phyloP scores from a whole-genome alignment of 2,888 invertebrate species.

The Rhingia rostrata region DNA sequence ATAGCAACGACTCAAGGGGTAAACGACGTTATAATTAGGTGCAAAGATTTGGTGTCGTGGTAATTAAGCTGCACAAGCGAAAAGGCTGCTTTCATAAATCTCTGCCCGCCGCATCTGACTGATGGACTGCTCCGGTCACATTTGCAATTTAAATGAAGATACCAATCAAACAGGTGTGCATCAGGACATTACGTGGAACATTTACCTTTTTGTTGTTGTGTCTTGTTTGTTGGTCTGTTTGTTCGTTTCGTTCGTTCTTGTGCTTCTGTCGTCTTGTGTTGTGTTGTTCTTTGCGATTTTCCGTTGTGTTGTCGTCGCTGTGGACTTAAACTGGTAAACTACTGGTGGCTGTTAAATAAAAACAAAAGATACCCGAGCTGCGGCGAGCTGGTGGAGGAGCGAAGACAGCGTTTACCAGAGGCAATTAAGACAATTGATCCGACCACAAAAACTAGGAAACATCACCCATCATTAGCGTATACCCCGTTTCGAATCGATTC shows the following conservation, averaged over 20 bases:
- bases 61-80: conserved; percentile 57
- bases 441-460: conserved; percentile 74
- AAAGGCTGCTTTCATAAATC: conserved; percentile 68
- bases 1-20: conserved; percentile 44
- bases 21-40: conserved; percentile 73
- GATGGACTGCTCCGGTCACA: conserved; percentile 69
- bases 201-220: conserved; percentile 42
- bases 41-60: conserved; percentile 72
- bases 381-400: conserved; percentile 9
- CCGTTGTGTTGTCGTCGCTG: conserved; percentile 18
- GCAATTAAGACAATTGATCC: conserved; percentile 75
- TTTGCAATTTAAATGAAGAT: conserved; percentile 75
- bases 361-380: conserved; percentile 31
- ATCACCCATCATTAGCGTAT: conserved; percentile 75
- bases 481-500: conserved; percentile 74
- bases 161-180: conserved; percentile 75
- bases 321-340: conserved; percentile 42
- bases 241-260: conserved; percentile 8
- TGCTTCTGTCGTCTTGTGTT: conserved; percentile 14
- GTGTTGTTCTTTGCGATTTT: conserved; percentile 30
- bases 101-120: conserved; percentile 52
- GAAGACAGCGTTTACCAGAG: conserved; percentile 73
- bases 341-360: conserved; percentile 63
- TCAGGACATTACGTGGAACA: conserved; percentile 73
- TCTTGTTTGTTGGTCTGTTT: background rate